These are phyloP conservation scores for Lepidocolaptes lacrymiger DNA, from an alignment of 2,797 vertebrate species.

Conservation along the genomic window DNA sequence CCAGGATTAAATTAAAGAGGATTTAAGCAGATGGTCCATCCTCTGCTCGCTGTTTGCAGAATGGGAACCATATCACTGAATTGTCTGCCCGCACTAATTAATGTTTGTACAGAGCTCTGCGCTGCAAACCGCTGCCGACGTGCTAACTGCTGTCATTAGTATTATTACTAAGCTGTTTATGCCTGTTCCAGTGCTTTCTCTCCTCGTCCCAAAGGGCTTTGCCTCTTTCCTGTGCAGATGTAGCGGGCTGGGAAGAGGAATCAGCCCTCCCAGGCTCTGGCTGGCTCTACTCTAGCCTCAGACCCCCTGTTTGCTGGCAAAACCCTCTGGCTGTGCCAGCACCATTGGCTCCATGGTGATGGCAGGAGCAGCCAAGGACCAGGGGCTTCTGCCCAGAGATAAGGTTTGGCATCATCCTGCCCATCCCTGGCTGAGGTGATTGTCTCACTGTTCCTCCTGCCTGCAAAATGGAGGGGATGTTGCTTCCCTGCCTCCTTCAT, in stretches of 20 bases:
- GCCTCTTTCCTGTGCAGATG: constrained; percentile 29
- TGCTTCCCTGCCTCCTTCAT: neutral
- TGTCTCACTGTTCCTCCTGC: neutral
- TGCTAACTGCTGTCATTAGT: constrained; percentile 54
- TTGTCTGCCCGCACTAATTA: constrained; percentile 59
- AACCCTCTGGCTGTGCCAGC: rapidly evolving
- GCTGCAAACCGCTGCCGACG: constrained; percentile 46
- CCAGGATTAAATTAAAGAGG: constrained; percentile 41
- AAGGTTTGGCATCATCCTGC: neutral
- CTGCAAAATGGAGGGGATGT: neutral
- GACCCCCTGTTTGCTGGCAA: neutral
- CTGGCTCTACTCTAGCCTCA: neutral
- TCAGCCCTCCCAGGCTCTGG: neutral
- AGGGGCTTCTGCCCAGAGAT: neutral
- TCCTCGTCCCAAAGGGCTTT: constrained; percentile 44
- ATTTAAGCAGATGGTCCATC: constrained; percentile 45
- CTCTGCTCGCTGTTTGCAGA: constrained; percentile 12
- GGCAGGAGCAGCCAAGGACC: neutral
- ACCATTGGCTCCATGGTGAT: rapidly evolving
- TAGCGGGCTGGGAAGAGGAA: neutral
- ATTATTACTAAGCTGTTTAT: constrained; percentile 62
- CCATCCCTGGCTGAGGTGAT: neutral
- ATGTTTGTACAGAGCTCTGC: constrained; percentile 55
- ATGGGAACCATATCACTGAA: neutral
- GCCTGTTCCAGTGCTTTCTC: constrained; percentile 58